Evolutionary conservation across 2,113 vertebrate genomes (phyloP).

Genomic region (Dendrocopos noguchii): DNA sequence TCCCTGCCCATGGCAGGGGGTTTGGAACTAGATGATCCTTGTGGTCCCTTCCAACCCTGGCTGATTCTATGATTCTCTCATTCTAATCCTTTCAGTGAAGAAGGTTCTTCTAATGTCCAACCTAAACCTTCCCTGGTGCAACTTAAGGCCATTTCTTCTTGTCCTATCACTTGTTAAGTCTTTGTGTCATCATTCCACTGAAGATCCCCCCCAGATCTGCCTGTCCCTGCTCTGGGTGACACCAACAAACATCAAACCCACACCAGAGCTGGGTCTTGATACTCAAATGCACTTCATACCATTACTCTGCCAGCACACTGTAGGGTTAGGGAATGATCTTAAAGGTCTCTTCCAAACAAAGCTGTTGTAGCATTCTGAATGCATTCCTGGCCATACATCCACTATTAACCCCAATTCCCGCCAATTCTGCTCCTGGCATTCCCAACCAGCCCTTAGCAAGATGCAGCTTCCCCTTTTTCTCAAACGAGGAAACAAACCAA

Average conservation of each 20-base stretch:
- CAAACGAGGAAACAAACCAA: neutral
- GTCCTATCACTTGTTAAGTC: too few relatives aligned
- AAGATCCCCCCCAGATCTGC: neutral
- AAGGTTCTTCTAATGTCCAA: too few relatives aligned
- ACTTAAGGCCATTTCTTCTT: too few relatives aligned
- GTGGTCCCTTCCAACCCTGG: too few relatives aligned
- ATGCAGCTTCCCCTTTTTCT: neutral
- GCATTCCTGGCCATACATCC: neutral
- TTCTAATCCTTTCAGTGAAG: too few relatives aligned
- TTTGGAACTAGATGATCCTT: too few relatives aligned
- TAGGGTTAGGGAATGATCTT: too few relatives aligned
- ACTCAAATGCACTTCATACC: fast-evolving
- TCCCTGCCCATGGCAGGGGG: too few relatives aligned
- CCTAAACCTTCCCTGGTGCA: too few relatives aligned
- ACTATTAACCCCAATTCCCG: neutral
- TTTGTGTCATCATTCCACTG: too few relatives aligned
- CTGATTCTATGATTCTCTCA: too few relatives aligned
- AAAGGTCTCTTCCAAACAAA: too few relatives aligned
- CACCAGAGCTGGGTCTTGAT: fast-evolving
- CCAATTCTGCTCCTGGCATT: neutral
- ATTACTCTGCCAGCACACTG: neutral
- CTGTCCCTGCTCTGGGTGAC: neutral
- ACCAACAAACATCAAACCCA: neutral
- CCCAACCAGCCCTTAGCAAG: neutral
- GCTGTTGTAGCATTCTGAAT: neutral